Conservation (phyloP, 2,888 invertebrate genomes). For the Cantharis flavilabris region DNA sequence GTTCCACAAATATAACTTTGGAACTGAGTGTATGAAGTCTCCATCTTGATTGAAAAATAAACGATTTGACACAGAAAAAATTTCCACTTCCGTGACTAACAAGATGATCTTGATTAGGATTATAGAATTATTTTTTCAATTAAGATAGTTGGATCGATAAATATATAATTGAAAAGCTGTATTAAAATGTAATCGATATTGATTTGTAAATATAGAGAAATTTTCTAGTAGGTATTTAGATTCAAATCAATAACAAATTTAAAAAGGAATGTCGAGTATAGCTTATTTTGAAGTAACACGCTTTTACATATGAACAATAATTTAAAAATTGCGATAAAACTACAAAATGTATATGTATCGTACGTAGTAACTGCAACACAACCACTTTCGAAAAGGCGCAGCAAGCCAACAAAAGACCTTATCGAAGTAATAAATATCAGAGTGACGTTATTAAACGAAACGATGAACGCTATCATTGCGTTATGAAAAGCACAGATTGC, state of each 20-base stretch:
- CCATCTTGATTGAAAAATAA: slow-evolving; percentile 40
- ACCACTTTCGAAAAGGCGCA: slow-evolving; percentile 20
- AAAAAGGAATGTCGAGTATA: not conserved
- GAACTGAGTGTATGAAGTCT: slow-evolving; percentile 31
- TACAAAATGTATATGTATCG: slow-evolving; percentile 4
- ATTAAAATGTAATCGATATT: not conserved
- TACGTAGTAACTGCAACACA: slow-evolving; percentile 15
- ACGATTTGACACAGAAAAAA: slow-evolving; percentile 24
- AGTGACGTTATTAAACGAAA: slow-evolving; percentile 35
- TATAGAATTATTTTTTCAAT: not conserved
- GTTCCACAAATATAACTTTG: slow-evolving; percentile 42
- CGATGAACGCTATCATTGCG: slow-evolving; percentile 31
- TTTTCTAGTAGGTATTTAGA: not conserved
- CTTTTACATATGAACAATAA: slow-evolving; percentile 2
- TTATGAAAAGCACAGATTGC: slow-evolving; percentile 33
- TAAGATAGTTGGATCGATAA: not conserved
- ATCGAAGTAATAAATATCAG: slow-evolving; percentile 37
- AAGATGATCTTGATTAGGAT: not conserved
- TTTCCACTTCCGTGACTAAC: not conserved
- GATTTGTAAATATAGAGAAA: not conserved
- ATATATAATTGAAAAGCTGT: not conserved
- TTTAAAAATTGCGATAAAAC: not conserved
- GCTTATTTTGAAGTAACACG: not conserved
- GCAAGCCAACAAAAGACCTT: slow-evolving; percentile 33
- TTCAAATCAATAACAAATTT: not conserved